Conservation (phyloP, 2,888 invertebrate genomes). For the Crematogaster levior region DNA sequence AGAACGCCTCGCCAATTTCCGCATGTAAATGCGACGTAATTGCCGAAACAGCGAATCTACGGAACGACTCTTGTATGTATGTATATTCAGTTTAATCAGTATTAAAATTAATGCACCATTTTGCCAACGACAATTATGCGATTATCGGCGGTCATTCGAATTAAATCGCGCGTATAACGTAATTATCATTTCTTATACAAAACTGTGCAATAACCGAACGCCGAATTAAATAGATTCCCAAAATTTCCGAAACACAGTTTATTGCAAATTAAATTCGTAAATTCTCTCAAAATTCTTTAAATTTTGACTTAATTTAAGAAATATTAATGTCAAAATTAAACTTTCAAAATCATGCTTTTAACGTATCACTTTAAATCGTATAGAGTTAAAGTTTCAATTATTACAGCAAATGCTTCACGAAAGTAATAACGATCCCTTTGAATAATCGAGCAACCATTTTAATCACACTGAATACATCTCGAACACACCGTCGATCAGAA, state of each 20-base stretch:
- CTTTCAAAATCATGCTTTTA: neutral
- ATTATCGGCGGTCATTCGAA: constrained; percentile 38
- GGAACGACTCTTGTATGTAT: neutral
- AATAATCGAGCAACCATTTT: constrained; percentile 24
- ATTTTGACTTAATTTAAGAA: neutral
- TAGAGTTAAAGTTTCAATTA: neutral
- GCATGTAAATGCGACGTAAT: constrained; percentile 54
- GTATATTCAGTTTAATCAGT: constrained; percentile 37
- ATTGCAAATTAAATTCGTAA: neutral
- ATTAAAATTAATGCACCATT: constrained; percentile 50
- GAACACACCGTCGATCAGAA: constrained; percentile 14
- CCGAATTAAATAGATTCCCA: neutral
- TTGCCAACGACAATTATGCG: constrained; percentile 39
- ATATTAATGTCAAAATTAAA: neutral
- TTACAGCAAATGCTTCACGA: neutral
- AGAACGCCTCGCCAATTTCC: constrained; percentile 49
- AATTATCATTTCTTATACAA: constrained; percentile 30
- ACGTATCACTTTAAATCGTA: neutral
- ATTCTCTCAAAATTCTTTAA: neutral
- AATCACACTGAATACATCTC: constrained; percentile 39
- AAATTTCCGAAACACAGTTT: neutral
- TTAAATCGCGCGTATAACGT: constrained; percentile 29
- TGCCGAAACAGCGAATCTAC: constrained; percentile 46
- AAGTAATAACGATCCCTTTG: constrained; percentile 10
- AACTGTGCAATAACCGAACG: neutral